Evolutionary conservation across 2,888 invertebrate species (phyloP), one percentile per base, ranked within the genome.

Genomic region (Mesorhabditis belari): DNA sequence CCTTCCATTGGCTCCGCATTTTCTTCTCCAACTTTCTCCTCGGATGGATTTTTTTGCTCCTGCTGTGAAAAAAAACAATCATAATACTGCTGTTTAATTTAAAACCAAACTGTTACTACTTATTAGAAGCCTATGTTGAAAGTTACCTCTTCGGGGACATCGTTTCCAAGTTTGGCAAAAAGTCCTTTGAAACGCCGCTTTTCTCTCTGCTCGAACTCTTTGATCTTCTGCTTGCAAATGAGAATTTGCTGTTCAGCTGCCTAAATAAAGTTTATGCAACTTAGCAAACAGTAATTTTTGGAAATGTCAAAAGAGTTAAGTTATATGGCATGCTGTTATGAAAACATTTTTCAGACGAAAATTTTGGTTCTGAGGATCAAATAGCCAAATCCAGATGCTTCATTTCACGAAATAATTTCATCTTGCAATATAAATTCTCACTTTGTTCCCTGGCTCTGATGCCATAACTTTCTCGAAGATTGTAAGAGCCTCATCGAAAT

Each of bases 131-230:
- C n/a, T n/a, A n/a, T n/a, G n/a, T n/a, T n/a, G n/a, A n/a, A n/a
- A n/a, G n/a, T n/a, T n/a, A n/a, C n/a, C n/a, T n/a, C n/a, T n/a
- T 64, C 63, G 4, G 53, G 58, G 12, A 25, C 55, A 5, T 53
- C 61, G 27, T 62, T 61, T 29, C 63, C 59, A 25, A 67, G 59
- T 83, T 91, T 92, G 75, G 91, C 88, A 83, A 96, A 96, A 91
- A 96, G 93, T 82, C 91, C 92, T 17, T 89, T 89, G 82, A 92
- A 96, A 35, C 88, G 86, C 76, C 89, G 88, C 70, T 89, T 87
- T 81, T 89, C 89, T 21, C 87, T 85, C 63, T 87, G 85, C 63
- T 87, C 68, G 51, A 91, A 90, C 19, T 89, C 87, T 81, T 88
- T 88, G 21, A 92, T 85, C 65, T 87, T 85, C 63, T 87, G 85